phyloP scores from a whole-genome alignment of 2,888 invertebrate genomes.

The Achlya flavicornis region DNA sequence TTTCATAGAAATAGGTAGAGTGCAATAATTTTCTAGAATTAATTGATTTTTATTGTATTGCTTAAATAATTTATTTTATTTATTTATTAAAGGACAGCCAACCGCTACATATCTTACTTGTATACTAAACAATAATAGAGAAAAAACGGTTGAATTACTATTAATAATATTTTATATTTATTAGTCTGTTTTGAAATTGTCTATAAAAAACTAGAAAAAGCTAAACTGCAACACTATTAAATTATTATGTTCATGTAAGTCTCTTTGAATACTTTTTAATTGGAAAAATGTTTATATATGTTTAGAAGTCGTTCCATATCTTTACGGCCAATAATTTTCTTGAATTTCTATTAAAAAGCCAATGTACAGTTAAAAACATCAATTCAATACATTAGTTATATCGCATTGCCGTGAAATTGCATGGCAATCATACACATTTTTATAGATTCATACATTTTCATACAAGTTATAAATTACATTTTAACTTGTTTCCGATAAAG shows the following conservation, averaged over 20 bases:
- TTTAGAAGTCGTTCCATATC: not conserved
- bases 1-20: not conserved
- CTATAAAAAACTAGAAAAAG: not conserved
- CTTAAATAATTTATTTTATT: no score
- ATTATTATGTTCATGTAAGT: not conserved
- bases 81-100: no score
- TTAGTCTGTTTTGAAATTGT: not conserved
- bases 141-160: not conserved
- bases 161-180: not conserved
- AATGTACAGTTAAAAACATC: conserved; percentile 46
- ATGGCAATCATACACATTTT: conserved; percentile 36
- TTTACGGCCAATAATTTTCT: conserved; percentile 26
- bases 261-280: not conserved
- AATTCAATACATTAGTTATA: conserved; percentile 43
- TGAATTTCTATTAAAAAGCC: conserved; percentile 50
- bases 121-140: no score
- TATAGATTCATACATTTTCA: conserved; percentile 43
- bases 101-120: no score
- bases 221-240: not conserved
- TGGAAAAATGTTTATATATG: not conserved
- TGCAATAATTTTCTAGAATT: not conserved
- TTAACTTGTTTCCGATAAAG: conserved; percentile 12
- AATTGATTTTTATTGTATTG: conserved; percentile 1
- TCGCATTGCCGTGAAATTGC: conserved; percentile 53
- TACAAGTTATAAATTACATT: conserved; percentile 33